Percentiles rank a stretch among this genome's conserved stretches.
Evolutionary conservation across 2,888 invertebrate species (phyloP).

Genomic region (Eustalomyia histrio): DNA sequence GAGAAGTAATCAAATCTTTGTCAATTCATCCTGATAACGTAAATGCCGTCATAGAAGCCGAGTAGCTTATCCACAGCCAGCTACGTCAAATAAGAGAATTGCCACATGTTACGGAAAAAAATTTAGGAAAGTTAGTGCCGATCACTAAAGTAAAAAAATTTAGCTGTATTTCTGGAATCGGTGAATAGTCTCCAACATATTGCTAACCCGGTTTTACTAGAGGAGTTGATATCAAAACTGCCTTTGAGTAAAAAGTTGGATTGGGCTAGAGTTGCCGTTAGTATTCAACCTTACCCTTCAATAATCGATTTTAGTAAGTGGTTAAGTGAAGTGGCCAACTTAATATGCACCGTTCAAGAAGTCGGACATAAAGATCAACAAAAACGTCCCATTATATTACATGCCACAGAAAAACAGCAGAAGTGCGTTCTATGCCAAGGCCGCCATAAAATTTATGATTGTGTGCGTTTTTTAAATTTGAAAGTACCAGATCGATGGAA

Average conservation of each 20-base stretch:
- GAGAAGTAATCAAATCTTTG: constrained; percentile 55
- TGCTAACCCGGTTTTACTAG: too few relatives aligned
- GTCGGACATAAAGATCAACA: too few relatives aligned
- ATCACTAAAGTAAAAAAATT: too few relatives aligned
- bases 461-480: constrained; percentile 17
- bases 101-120: constrained; percentile 30
- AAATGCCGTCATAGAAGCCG: constrained; percentile 54
- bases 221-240: too few relatives aligned
- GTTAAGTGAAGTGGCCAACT: too few relatives aligned
- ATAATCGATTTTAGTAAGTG: too few relatives aligned
- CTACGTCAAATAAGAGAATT: constrained; percentile 46
- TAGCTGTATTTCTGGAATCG: too few relatives aligned
- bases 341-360: too few relatives aligned
- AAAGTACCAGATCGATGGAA: constrained; percentile 9
- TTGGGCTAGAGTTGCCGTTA: too few relatives aligned
- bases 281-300: too few relatives aligned
- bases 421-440: neutral
- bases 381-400: constrained; percentile 25
- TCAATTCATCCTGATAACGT: constrained; percentile 61
- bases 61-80: constrained; percentile 55
- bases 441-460: constrained; percentile 15
- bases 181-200: too few relatives aligned
- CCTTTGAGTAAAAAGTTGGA: too few relatives aligned
- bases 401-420: neutral
- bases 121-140: constrained; percentile 42